These are phyloP conservation scores for Morinoia aosen DNA, from an alignment of 2,888 invertebrate species.

Conservation along the genomic window DNA sequence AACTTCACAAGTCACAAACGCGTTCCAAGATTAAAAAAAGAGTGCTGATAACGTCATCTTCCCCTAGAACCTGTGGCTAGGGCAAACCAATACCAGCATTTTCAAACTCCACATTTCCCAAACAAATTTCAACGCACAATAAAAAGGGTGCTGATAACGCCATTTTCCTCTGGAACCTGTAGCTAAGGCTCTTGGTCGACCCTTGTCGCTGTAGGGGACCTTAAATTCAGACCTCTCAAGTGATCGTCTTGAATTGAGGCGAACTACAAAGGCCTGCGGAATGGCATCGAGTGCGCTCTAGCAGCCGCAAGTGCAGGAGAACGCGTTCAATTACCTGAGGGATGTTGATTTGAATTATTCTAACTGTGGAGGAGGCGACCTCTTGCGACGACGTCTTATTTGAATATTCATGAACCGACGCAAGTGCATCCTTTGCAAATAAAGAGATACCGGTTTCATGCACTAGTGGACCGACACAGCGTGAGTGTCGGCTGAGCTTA, in stretches of 20 bases:
- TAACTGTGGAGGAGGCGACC: not conserved
- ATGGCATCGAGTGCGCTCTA: not conserved
- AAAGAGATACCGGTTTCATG: not conserved
- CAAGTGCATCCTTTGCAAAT: not conserved
- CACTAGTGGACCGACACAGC: not conserved
- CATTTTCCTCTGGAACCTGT: not conserved
- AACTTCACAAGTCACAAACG: no score
- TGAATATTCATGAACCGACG: not conserved
- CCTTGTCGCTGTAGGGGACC: not conserved
- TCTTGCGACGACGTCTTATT: not conserved
- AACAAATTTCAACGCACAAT: no score
- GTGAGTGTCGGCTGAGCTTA: not conserved
- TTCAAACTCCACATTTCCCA: not conserved
- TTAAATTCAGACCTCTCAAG: conserved; percentile 12
- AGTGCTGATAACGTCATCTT: no score
- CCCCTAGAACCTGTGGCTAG: no score
- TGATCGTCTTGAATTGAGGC: not conserved
- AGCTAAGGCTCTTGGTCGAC: not conserved
- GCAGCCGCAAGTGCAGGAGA: conserved; percentile 6
- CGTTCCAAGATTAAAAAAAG: no score
- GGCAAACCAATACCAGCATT: not conserved
- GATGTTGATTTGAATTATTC: conserved; percentile 7
- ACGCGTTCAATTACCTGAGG: not conserved
- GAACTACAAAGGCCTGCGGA: not conserved
- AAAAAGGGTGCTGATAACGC: not conserved